A percentile compares a stretch with the other conserved stretches of the same genome.
phyloP scores from a whole-genome alignment of 2,888 invertebrate genomes.

The Luffia ferchaultella region DNA sequence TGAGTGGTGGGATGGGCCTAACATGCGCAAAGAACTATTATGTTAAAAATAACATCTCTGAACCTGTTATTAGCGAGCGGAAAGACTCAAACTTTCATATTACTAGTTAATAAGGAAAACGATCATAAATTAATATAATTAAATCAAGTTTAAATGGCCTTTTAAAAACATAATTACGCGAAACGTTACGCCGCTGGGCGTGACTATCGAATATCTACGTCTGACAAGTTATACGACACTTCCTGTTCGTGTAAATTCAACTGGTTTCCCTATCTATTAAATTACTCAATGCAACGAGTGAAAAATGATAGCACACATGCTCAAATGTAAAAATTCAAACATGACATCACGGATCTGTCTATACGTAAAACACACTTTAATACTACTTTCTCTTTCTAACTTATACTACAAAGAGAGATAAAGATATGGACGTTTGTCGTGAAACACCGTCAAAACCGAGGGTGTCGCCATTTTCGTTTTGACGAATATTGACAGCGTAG shows the following conservation, averaged over 20 bases:
- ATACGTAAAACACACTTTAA: slow-evolving; percentile 29
- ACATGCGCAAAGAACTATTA: slow-evolving; percentile 60
- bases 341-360: slow-evolving; percentile 65
- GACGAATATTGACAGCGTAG: slow-evolving; percentile 77
- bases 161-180: slow-evolving; percentile 59
- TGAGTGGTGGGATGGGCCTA: slow-evolving; percentile 65
- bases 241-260: too few relatives aligned
- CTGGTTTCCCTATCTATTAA: too few relatives aligned
- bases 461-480: slow-evolving; percentile 78
- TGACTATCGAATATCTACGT: too few relatives aligned
- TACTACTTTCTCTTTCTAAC: slow-evolving; percentile 28
- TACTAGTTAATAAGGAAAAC: slow-evolving; percentile 45
- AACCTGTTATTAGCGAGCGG: slow-evolving; percentile 41
- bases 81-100: slow-evolving; percentile 46
- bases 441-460: slow-evolving; percentile 63
- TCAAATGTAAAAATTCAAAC: too few relatives aligned
- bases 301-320: too few relatives aligned
- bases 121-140: slow-evolving; percentile 55
- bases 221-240: too few relatives aligned
- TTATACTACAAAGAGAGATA: slow-evolving; percentile 26
- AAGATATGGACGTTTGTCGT: slow-evolving; percentile 34
- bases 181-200: slow-evolving; percentile 67
- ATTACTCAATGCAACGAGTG: too few relatives aligned
- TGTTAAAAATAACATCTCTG: slow-evolving; percentile 28
- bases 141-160: slow-evolving; percentile 58